Evolutionary conservation across 2,797 vertebrate genomes (phyloP), one percentile per base, ranked within the genome.

Genomic region (Sandelia bainsii): DNA sequence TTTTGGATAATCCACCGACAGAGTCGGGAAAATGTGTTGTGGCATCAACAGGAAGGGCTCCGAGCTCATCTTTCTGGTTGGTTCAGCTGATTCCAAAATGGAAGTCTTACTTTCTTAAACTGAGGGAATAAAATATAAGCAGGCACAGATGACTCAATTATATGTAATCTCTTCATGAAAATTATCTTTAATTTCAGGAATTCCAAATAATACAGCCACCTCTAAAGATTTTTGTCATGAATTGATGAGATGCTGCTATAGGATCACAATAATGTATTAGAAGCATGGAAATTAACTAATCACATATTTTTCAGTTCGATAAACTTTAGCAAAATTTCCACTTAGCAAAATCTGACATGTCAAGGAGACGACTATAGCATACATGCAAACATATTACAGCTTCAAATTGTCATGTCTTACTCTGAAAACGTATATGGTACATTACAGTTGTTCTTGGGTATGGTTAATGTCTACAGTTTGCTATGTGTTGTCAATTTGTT

Each of bases 1-100:
- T 91, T 92, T 90, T 77, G 78, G 85, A 86, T 92, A 91, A 94
- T 93, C 81, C 87, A 87, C 77, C 45, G 27, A 53, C 87, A 77
- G 64, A 68, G 69, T 23, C 29, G 58, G 37, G 39, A 42, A 73
- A 69, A 84, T 81, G 60, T 80, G 37, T 63, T 79, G 58, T 69
- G 58, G 54, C 69, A 53, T 65, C 65, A 75, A 66, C 66, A 69
- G 46, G 46, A 79, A 80, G 42, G 58, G 54, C 63, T 79, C 25
- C 6, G 2, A 73, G 64, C 76, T 71, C 56, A 69, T 83, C n/a
- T 62, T 42, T 59, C 51, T 16, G 66, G 52, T 70, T 60, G 65
- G 45, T 52, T 82, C 62, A 62, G 22, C 19, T 59, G 52, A 75
- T 67, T 73, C n/a, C 14, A 27, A 59, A 78, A 60, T 69, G 40